A percentile compares a stretch with the other conserved stretches of the same genome.
Conservation (phyloP, 2,113 vertebrate genomes). For the Parus major region DNA sequence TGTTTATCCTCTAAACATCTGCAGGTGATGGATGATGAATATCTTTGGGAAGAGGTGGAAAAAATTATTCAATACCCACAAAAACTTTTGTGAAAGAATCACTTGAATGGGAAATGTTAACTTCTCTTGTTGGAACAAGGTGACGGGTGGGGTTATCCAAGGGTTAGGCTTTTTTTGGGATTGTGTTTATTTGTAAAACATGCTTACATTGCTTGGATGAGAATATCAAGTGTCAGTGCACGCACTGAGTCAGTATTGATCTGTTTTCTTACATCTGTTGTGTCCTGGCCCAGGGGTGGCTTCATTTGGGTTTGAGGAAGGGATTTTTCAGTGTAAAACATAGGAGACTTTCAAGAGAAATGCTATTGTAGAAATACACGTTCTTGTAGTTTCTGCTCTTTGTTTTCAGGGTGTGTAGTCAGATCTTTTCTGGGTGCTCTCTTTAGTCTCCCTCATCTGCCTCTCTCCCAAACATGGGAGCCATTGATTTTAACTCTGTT, state of each 20-base stretch:
- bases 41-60: conserved; percentile 9
- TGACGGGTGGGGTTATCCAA: conserved; percentile 51
- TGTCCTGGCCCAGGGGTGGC: not conserved
- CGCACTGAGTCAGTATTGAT: not conserved
- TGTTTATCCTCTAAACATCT: conserved; percentile 57
- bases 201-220: conserved; percentile 42
- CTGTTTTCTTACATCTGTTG: not conserved
- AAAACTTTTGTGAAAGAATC: not conserved
- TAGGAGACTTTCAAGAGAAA: not conserved
- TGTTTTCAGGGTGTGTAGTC: not conserved
- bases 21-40: conserved; percentile 58
- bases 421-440: not conserved
- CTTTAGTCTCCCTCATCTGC: not conserved
- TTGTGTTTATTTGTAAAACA: conserved; percentile 53
- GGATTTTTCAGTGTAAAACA: not conserved
- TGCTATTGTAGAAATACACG: not conserved
- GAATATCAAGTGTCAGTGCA: not conserved
- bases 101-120: conserved; percentile 26
- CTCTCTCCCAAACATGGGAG: not conserved
- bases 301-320: not conserved
- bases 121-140: conserved; percentile 55
- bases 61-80: not conserved
- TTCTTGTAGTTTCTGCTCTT: not conserved
- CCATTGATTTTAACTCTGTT: conserved; percentile 1
- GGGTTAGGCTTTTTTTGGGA: conserved; percentile 55